These are phyloP conservation scores for Clarias fuscus DNA, from an alignment of 2,797 vertebrate genomes.

Conservation along the genomic window DNA sequence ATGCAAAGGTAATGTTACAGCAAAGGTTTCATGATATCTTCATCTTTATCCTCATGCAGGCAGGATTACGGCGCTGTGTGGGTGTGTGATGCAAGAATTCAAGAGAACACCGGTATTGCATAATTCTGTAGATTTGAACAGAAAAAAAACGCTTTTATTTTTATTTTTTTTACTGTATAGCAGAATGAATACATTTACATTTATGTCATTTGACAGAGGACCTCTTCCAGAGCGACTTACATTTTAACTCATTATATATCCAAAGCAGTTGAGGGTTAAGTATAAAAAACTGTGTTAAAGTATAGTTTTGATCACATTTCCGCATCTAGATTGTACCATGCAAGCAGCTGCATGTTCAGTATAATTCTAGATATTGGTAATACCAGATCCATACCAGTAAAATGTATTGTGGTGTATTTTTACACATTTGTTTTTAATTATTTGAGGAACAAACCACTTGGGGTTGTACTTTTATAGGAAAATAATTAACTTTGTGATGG, in stretches of 20 bases:
- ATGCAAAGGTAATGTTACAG: background rate
- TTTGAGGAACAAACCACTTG: background rate
- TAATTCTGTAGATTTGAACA: background rate
- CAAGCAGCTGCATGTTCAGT: background rate
- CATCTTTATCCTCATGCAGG: background rate
- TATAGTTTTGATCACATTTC: background rate
- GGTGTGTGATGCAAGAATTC: background rate
- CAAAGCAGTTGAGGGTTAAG: too few species aligned
- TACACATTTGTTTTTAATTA: background rate
- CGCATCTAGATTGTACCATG: background rate
- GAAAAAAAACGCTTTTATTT: background rate
- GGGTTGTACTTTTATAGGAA: background rate
- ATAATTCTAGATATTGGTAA: background rate
- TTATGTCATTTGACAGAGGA: too few species aligned
- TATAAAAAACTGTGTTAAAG: background rate
- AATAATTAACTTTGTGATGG: background rate
- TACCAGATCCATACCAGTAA: background rate
- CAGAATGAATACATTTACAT: background rate
- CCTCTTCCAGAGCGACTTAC: too few species aligned
- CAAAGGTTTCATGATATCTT: background rate
- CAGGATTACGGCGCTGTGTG: background rate
- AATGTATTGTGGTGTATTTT: background rate
- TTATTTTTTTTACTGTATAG: background rate
- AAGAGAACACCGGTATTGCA: background rate
- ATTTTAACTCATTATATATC: too few species aligned